Percentiles rank a stretch among this genome's conserved stretches.
phyloP scores from a whole-genome alignment of 2,888 invertebrate genomes.

The Zele albiditarsus region DNA sequence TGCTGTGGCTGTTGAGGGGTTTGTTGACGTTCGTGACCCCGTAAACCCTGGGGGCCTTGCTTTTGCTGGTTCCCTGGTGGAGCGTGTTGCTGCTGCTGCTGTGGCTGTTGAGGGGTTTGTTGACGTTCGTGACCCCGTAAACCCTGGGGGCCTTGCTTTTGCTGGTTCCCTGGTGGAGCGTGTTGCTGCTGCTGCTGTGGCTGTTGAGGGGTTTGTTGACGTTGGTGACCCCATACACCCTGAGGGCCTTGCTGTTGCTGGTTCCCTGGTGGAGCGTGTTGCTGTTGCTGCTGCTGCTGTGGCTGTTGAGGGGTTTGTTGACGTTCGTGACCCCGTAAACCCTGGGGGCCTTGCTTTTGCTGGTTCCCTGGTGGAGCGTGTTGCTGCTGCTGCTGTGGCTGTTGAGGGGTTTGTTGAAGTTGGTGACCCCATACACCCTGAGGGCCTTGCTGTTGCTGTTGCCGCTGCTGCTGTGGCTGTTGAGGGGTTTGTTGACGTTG shows the following conservation, averaged over 20 bases:
- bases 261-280: slow-evolving; percentile 16
- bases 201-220: not conserved
- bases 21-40: no score
- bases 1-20: no score
- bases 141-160: no score
- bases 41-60: no score
- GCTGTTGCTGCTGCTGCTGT: slow-evolving; percentile 29
- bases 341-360: no score
- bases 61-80: slow-evolving; percentile 25
- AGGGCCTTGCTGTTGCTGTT: slow-evolving; percentile 10
- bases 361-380: not conserved
- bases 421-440: not conserved
- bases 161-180: not conserved
- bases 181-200: not conserved
- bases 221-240: not conserved
- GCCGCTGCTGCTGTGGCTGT: slow-evolving; percentile 25
- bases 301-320: no score
- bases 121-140: no score
- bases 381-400: not conserved
- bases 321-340: no score
- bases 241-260: not conserved
- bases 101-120: no score
- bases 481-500: no score
- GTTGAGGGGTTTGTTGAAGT: not conserved
- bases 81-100: slow-evolving; percentile 21